Evolutionary conservation across 35 echinoderm and acorn worm genomes (phyloP).

Genomic region (Ophiothrix spiculata): DNA sequence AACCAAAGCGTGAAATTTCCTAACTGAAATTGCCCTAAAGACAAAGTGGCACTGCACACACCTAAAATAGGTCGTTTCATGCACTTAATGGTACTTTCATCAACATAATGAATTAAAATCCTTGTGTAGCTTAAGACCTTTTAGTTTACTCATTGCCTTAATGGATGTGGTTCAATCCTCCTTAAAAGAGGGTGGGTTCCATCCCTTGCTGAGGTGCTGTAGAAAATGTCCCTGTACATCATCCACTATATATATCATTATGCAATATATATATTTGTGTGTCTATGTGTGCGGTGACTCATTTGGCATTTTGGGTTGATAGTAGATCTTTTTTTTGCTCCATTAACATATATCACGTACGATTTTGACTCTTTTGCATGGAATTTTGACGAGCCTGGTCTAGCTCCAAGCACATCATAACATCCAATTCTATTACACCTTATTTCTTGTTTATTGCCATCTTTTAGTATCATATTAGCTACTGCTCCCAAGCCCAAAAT

Average conservation of each 20-base stretch:
- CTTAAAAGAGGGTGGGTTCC: too few species aligned
- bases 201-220: background rate
- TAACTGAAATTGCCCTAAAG: background rate
- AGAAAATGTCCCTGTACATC: background rate
- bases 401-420: constrained; percentile 1
- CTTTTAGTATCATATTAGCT: background rate
- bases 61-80: background rate
- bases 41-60: background rate
- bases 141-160: too few species aligned
- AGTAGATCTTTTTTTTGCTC: constrained; percentile 4
- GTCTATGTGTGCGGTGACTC: background rate
- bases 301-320: background rate
- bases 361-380: background rate
- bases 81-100: background rate
- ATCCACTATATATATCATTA: background rate
- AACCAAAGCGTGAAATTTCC: background rate
- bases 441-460: background rate
- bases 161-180: too few species aligned
- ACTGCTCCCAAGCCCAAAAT: background rate
- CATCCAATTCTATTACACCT: background rate
- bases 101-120: background rate
- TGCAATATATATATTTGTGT: constrained; percentile 14
- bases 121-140: background rate
- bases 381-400: background rate
- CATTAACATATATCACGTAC: constrained; percentile 2